These are phyloP conservation scores for Drosophila lacertosa DNA, from an alignment of 1,140 invertebrate species.

Conservation along the genomic window DNA sequence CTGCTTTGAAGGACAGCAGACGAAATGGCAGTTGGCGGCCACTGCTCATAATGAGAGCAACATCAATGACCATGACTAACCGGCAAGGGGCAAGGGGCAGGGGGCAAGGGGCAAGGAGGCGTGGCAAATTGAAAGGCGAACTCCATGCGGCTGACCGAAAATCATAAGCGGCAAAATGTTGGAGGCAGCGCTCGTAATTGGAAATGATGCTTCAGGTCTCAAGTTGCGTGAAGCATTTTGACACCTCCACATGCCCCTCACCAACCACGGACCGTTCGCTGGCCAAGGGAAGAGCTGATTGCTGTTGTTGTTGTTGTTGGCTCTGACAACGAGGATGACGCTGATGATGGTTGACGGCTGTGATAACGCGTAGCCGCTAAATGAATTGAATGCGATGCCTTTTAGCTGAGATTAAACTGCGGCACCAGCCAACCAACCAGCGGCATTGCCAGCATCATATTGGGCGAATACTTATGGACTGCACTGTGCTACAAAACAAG, in stretches of 20 bases:
- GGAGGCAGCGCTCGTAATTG: slow-evolving; percentile 57
- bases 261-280: slow-evolving; percentile 1
- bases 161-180: slow-evolving; percentile 41
- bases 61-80: slow-evolving; percentile 63
- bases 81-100: too few relatives aligned
- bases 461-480: slow-evolving; percentile 20
- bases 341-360: slow-evolving; percentile 45
- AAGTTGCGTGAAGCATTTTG: slow-evolving; percentile 66
- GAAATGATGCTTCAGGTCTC: slow-evolving; percentile 72
- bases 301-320: slow-evolving; percentile 18
- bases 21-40: slow-evolving; percentile 62
- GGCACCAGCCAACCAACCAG: slow-evolving; percentile 19
- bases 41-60: slow-evolving; percentile 54
- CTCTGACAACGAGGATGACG: slow-evolving; percentile 46
- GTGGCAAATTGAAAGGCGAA: slow-evolving; percentile 6
- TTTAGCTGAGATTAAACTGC: slow-evolving; percentile 50
- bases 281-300: slow-evolving; percentile 8
- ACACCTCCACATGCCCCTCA: slow-evolving; percentile 21
- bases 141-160: slow-evolving; percentile 36
- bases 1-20: slow-evolving; percentile 45
- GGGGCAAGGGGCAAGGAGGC: background rate
- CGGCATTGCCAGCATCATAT: background rate
- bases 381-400: slow-evolving; percentile 69
- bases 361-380: slow-evolving; percentile 63
- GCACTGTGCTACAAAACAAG: slow-evolving; percentile 35